phyloP scores from a whole-genome alignment of 2,113 vertebrate genomes.

The Aphyosemion australe region DNA sequence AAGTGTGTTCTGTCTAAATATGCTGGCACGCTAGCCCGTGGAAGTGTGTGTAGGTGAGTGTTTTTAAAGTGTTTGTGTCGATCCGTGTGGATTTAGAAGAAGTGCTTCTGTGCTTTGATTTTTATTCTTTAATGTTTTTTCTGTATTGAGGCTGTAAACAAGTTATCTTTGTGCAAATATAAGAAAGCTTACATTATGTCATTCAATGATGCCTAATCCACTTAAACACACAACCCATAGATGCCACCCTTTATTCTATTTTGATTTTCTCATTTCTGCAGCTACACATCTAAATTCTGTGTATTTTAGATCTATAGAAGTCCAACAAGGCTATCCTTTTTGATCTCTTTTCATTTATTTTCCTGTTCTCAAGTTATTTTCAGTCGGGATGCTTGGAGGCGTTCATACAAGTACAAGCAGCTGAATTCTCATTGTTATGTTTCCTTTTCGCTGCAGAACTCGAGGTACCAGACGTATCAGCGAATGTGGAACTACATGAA shows the following conservation, averaged over 20 bases:
- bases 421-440: not conserved
- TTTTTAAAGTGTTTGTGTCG: conserved; percentile 48
- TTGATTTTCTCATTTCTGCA: conserved; percentile 19
- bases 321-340: no score
- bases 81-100: conserved; percentile 36
- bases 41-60: conserved; percentile 41
- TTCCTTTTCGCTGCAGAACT: conserved; percentile 79
- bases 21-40: conserved; percentile 46
- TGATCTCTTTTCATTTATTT: no score
- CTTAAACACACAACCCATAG: conserved; percentile 18
- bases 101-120: conserved; percentile 51
- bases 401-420: not conserved
- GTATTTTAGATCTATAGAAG: not conserved
- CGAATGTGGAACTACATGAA: conserved; percentile 97
- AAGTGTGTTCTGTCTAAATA: conserved; percentile 32
- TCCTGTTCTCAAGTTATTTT: no score
- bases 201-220: conserved; percentile 46
- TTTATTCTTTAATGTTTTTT: conserved; percentile 43
- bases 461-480: conserved; percentile 91
- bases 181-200: conserved; percentile 51
- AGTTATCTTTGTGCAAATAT: conserved; percentile 38
- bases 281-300: not conserved
- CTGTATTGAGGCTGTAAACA: conserved; percentile 23
- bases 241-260: conserved; percentile 19
- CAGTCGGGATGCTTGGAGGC: not conserved